These are phyloP conservation scores for Dasyprocta punctata DNA, from an alignment of 2,113 vertebrate species.

Conservation along the genomic window DNA sequence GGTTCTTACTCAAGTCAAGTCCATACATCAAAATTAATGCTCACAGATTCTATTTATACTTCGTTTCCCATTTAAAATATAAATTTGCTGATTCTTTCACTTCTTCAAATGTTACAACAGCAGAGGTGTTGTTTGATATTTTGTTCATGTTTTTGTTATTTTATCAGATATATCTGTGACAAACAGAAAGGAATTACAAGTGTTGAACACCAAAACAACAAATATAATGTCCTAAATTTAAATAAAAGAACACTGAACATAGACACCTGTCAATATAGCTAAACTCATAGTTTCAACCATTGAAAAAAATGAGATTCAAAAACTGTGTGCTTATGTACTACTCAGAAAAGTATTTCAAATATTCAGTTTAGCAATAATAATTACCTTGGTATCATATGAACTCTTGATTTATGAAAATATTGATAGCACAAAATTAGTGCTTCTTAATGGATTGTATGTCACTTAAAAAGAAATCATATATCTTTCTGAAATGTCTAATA, in stretches of 20 bases:
- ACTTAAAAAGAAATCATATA: neutral
- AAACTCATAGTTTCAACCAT: neutral
- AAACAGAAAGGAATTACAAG: neutral
- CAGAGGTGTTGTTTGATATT: neutral
- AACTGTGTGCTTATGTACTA: neutral
- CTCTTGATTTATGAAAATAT: conserved; percentile 5
- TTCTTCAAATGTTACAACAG: neutral
- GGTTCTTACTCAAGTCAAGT: neutral
- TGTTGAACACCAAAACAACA: neutral
- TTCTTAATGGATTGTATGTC: neutral
- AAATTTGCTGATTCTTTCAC: neutral
- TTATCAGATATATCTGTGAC: neutral
- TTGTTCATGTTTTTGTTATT: neutral
- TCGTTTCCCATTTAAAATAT: neutral
- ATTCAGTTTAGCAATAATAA: neutral
- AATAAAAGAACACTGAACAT: neutral
- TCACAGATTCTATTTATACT: neutral
- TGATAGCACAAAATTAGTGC: neutral
- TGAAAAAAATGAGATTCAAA: neutral
- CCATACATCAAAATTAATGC: neutral
- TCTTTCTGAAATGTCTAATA: neutral
- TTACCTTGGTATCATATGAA: neutral
- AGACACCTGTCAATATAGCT: neutral
- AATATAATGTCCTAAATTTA: neutral
- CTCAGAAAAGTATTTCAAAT: conserved; percentile 34